A percentile compares a stretch with the other conserved stretches of the same genome.
Conservation (phyloP, 2,797 vertebrate species). For the Myioborus miniatus region DNA sequence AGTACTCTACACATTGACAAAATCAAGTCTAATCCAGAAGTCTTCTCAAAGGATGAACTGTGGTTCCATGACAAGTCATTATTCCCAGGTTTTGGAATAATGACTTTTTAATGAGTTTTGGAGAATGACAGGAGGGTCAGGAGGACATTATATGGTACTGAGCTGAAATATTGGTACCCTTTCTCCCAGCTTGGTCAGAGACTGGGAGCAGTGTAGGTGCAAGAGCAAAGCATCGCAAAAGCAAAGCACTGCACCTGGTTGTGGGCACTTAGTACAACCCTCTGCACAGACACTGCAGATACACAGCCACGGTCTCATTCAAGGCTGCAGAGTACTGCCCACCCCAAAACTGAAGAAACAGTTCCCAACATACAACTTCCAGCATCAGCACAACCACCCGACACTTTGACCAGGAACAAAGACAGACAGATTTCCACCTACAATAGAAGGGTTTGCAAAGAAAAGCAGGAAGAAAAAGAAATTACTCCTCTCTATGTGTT, state of each 20-base stretch:
- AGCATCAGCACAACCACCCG: not conserved
- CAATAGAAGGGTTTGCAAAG: not conserved
- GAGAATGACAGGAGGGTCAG: not conserved
- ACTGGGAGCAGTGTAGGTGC: not conserved
- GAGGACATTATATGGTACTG: fast-evolving
- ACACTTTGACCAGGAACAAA: not conserved
- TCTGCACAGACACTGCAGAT: not conserved
- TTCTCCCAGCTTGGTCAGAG: not conserved
- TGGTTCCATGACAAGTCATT: not conserved
- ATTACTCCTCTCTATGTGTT: not conserved
- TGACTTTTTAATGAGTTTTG: no score
- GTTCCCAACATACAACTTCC: not conserved
- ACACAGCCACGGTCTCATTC: not conserved
- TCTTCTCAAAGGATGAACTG: not conserved
- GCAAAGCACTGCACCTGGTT: not conserved
- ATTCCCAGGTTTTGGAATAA: not conserved
- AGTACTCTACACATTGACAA: not conserved
- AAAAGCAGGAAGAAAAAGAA: not conserved
- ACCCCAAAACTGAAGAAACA: not conserved
- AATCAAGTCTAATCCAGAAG: not conserved
- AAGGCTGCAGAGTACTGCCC: fast-evolving
- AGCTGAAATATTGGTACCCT: not conserved
- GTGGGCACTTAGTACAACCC: not conserved
- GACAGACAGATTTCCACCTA: not conserved
- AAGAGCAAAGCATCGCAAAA: not conserved